Evolutionary conservation across 2,888 invertebrate species (phyloP), one percentile per base, ranked within the genome.

Genomic region (Cantharis rufa): DNA sequence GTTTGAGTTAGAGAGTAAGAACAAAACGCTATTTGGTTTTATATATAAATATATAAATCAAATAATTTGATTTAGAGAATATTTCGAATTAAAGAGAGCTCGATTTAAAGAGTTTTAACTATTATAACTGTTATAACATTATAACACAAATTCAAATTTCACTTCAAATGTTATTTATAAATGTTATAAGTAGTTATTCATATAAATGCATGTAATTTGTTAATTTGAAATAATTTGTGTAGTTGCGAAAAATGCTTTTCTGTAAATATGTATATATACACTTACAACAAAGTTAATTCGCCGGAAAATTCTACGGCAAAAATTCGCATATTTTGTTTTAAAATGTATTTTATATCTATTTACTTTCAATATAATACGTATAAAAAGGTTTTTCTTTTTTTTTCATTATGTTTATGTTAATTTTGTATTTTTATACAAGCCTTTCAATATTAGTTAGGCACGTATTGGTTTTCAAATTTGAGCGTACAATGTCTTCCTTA

Each of bases 401-500:
- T n/a, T 48, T 48, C n/a, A 48, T 48, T 7, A 48, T 48, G 48
- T 48, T 48, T 48, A 48, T 48, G 48, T n/a, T 48, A 48, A 48
- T 48, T 48, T 48, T 48, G n/a, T 48, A n/a, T 48, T 48, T 48
- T 48, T 48, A 48, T 48, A 48, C n/a, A 48, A 48, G n/a, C 48
- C 48, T 48, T n/a, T 48, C 48, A 48, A 48, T 48, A 48, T 48
- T 77, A 77, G 77, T 74, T 74, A 75, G 78, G 70, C 79, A 78
- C 76, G 81, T 83, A 82, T 82, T 82, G 82, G 82, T 83, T 83
- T 80, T 76, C 79, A 75, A 48, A 48, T 48, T 48, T 48, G 7
- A 80, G 81, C 81, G 82, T 78, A 80, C 79, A 80, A 82, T 83
- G 83, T 82, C 80, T 82, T 80, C 77, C 76, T 78, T 80, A 80